Conservation (phyloP, 2,888 invertebrate genomes). For the Dynastes maya region DNA sequence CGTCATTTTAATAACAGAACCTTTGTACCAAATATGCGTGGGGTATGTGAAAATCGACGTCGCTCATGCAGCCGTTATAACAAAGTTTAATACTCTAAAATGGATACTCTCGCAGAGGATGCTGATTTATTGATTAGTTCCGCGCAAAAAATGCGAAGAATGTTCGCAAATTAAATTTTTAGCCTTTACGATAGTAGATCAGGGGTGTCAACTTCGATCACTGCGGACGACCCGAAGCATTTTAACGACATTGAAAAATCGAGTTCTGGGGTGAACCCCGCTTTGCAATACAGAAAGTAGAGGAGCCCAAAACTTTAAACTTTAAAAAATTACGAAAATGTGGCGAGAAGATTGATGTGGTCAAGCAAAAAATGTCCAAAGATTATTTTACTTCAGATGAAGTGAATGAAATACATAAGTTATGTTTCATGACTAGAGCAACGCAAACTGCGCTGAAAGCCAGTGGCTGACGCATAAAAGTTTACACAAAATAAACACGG, state of each 20-base stretch:
- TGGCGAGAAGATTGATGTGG: too few relatives aligned
- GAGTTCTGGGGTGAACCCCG: background rate
- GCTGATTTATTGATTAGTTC: constrained; percentile 1
- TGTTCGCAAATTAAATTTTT: constrained; percentile 15
- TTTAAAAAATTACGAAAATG: background rate
- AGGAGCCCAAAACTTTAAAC: background rate
- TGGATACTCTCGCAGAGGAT: background rate
- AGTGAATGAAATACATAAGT: background rate
- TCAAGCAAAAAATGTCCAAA: too few relatives aligned
- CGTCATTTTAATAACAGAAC: background rate
- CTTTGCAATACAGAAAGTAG: background rate
- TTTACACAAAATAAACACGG: too few relatives aligned
- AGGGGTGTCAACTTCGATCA: constrained; percentile 6
- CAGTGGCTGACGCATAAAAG: too few relatives aligned
- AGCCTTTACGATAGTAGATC: background rate
- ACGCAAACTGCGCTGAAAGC: too few relatives aligned
- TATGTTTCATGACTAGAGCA: background rate
- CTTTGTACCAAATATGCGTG: background rate
- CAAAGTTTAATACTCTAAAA: background rate
- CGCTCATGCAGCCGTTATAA: background rate
- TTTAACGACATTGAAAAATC: background rate
- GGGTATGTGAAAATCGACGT: background rate
- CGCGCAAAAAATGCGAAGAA: background rate
- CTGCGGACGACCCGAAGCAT: background rate
- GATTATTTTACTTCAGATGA: background rate